Conservation (phyloP, 2,113 vertebrate species). For the Dryoscopus gambensis region DNA sequence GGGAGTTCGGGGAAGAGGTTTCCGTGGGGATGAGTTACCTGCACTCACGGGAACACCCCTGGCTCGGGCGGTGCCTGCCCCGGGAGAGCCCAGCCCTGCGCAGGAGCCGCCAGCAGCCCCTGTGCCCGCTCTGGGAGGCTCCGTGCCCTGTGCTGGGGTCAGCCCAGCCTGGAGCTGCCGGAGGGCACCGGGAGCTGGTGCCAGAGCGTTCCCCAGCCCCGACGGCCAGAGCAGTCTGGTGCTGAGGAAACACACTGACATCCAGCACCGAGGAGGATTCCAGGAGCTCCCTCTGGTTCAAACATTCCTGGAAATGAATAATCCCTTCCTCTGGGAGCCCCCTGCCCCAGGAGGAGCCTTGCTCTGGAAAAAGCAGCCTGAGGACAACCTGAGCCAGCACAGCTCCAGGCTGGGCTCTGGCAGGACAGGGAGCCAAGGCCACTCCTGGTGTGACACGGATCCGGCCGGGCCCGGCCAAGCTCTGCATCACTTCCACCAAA, state of each 20-base stretch:
- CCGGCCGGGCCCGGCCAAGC: not conserved
- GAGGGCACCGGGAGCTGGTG: not conserved
- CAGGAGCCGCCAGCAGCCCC: not conserved
- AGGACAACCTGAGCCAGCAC: not conserved
- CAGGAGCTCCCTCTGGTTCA: slow-evolving; percentile 15
- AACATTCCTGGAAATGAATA: slow-evolving; percentile 42
- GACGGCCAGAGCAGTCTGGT: fast-evolving
- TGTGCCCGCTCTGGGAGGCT: not conserved
- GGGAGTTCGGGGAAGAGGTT: not conserved
- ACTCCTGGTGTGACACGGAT: not conserved
- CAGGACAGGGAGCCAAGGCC: not conserved
- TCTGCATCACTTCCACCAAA: not conserved
- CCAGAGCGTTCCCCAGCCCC: not conserved
- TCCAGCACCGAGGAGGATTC: not conserved
- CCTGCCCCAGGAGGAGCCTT: not conserved
- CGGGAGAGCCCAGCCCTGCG: not conserved
- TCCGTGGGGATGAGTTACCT: not conserved
- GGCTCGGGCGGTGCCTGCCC: not conserved
- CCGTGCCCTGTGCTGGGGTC: not conserved
- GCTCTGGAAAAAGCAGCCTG: not conserved
- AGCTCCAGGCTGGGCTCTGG: not conserved
- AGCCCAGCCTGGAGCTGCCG: not conserved
- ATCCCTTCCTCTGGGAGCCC: not conserved
- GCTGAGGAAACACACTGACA: not conserved
- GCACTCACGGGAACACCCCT: not conserved